phyloP scores from a whole-genome alignment of 2,113 vertebrate genomes.

The Nerophis lumbriciformis region DNA sequence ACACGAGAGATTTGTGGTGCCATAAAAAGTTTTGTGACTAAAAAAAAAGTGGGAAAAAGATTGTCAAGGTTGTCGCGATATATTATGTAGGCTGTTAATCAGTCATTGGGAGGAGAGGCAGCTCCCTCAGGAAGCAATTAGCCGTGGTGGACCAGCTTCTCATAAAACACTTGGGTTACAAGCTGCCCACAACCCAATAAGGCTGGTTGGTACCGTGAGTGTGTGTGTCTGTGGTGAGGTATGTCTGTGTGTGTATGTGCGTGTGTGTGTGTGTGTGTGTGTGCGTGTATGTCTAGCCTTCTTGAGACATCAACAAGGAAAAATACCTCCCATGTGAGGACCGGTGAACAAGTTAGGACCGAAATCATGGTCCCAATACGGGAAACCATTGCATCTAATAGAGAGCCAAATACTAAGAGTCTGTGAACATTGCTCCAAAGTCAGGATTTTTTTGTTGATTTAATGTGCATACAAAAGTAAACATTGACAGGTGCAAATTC shows the following conservation, averaged over 20 bases:
- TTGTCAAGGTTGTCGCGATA: constrained; percentile 60
- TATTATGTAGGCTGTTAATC: constrained; percentile 61
- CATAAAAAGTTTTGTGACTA: constrained; percentile 46
- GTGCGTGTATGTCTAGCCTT: constrained; percentile 12
- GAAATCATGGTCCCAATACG: too few species aligned
- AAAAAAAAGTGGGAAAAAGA: constrained; percentile 35
- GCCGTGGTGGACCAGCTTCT: constrained; percentile 62
- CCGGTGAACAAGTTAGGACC: too few species aligned
- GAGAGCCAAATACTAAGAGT: too few species aligned
- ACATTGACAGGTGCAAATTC: too few species aligned
- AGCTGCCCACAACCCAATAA: constrained; percentile 52
- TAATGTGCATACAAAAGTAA: too few species aligned
- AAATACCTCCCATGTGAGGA: too few species aligned
- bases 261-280: constrained; percentile 36
- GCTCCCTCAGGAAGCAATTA: constrained; percentile 75
- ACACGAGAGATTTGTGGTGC: constrained; percentile 54
- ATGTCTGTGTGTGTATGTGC: constrained; percentile 29
- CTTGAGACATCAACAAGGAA: too few species aligned
- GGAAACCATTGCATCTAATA: too few species aligned
- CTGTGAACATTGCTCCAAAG: too few species aligned
- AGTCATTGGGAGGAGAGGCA: constrained; percentile 49
- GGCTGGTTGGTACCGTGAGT: constrained; percentile 17
- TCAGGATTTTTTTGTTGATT: too few species aligned
- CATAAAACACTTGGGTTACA: constrained; percentile 70
- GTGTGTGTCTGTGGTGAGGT: constrained; percentile 4